Conservation (phyloP, 1,140 invertebrate genomes). For the Caenorhabditis inopinata region DNA sequence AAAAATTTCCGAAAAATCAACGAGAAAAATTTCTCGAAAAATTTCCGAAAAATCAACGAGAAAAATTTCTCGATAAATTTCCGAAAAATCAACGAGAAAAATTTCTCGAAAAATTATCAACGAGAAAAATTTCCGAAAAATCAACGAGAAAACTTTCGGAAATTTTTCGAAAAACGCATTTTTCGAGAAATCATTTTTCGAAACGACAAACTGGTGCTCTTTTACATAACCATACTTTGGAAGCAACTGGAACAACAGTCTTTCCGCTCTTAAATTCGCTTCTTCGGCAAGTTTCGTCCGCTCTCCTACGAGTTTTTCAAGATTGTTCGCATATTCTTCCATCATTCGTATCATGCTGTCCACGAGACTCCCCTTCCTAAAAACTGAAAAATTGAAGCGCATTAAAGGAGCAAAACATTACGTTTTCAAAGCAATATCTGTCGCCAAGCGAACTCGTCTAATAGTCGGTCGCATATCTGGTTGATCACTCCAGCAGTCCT, state of each 20-base stretch:
- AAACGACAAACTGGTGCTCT: too few species aligned
- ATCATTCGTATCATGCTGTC: conserved; percentile 66
- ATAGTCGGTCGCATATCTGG: conserved; percentile 62
- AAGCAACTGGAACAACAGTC: conserved; percentile 59
- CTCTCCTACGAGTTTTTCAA: conserved; percentile 90
- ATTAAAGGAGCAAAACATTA: conserved; percentile 36
- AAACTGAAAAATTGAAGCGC: neutral
- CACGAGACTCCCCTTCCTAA: conserved; percentile 63
- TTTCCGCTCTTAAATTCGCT: conserved; percentile 62
- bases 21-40: too few species aligned
- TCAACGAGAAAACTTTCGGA: too few species aligned
- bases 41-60: too few species aligned
- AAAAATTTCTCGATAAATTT: too few species aligned
- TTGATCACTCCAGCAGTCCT: conserved; percentile 62
- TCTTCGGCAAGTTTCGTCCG: conserved; percentile 73
- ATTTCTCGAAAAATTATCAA: too few species aligned
- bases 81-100: too few species aligned
- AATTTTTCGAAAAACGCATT: too few species aligned
- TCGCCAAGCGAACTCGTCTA: conserved; percentile 60
- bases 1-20: too few species aligned
- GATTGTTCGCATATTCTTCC: conserved; percentile 88
- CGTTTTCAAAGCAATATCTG: conserved; percentile 63
- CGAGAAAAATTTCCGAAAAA: too few species aligned
- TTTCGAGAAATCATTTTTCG: too few species aligned
- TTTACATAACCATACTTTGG: conserved; percentile 47